Evolutionary conservation across 2,797 vertebrate genomes (phyloP), one percentile per base, ranked within the genome.

Genomic region (Chelidonichthys spinosus): DNA sequence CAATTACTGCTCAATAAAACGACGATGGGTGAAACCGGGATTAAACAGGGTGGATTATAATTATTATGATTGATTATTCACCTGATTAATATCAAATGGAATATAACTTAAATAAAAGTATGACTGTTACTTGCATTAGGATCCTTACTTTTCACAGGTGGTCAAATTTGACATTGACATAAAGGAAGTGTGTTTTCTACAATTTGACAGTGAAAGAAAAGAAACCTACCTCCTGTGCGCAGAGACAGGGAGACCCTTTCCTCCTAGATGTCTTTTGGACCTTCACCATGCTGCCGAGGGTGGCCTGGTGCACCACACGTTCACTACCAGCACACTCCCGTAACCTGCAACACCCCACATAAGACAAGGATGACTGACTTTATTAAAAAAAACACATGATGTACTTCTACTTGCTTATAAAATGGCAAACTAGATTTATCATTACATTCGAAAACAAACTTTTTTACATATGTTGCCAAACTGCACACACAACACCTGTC

Each of bases 271-370:
- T 93, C 90, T 88, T 90, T 67, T 92, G 90, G 84, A 82, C 76
- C 91, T 93, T 95, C 92, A 92, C 93, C 93, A 95, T 95, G 85
- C 33, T 85, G 87, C 88, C 82, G 59, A 81, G 83, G 42, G 72
- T 67, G 89, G 85, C 87, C 76, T 75, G 84, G 71, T 74, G 82
- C 81, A 69, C 64, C 81, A 35, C 87, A 52, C 56, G 69, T 72
- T 84, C 87, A 66, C 89, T 61, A 83, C 63, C 89, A 64, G 83
- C 76, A 69, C 69, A 74, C 86, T 83, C 85, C 91, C 81, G 85
- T 37, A 71, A 90, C 85, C 82, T 87, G 85, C 72, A 89, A 90
- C 67, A 92, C 64, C 1, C 33, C 58, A 80, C 71, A 49, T 85
- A 60, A 88, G 79, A 74, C 18, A 39, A 47, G 43, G 42, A 56